Evolutionary conservation across 2,797 vertebrate genomes (phyloP), one percentile per base, ranked within the genome.

Genomic region (Melanotaenia nigrans): DNA sequence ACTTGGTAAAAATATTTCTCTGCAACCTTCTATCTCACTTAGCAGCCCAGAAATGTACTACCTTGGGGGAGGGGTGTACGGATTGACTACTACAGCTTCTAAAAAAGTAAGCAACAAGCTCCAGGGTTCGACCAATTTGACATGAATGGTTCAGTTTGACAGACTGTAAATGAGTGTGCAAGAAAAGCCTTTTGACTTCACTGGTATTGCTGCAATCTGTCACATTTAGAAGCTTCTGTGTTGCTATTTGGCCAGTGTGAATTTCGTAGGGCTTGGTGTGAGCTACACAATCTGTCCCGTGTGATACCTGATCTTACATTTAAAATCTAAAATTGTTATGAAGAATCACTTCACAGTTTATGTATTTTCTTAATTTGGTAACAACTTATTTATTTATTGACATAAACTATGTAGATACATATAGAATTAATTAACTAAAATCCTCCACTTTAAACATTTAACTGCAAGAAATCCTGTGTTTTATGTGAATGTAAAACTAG

Each of bases 171-270:
- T 3, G 65, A 85, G 63, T 65, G 81, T 62, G 74, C 67, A 81
- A 79, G 84, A 86, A 74, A 84, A 85, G 73, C 78, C 81, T 69
- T 70, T 81, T 68, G 84, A 90, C 87, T 89, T 80, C 65, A n/a
- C 59, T 81, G 87, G 86, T 78, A 88, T 85, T 79, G 79, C 66
- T 73, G 82, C 82, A 85, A 89, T 90, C 85, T 77, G 82, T 87
- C 90, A 90, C 85, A 83, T 80, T 85, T 60, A 79, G 63, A 78
- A 47, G 85, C 68, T 77, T 68, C 77, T 54, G 73, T 68, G 79
- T 82, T 65, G 71, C 81, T 70, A 75, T 89, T 88, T 84, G 87
- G 83, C 73, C 9, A 6, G 82, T 64, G 85, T 84, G 78, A 89
- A 86, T 78, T 76, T 75, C 30, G 87, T 68, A 71, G 65, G 68